Percentiles rank a stretch among this genome's conserved stretches.
Evolutionary conservation across 2,797 vertebrate genomes (phyloP).

Genomic region (Pangasius sanitwongsei): DNA sequence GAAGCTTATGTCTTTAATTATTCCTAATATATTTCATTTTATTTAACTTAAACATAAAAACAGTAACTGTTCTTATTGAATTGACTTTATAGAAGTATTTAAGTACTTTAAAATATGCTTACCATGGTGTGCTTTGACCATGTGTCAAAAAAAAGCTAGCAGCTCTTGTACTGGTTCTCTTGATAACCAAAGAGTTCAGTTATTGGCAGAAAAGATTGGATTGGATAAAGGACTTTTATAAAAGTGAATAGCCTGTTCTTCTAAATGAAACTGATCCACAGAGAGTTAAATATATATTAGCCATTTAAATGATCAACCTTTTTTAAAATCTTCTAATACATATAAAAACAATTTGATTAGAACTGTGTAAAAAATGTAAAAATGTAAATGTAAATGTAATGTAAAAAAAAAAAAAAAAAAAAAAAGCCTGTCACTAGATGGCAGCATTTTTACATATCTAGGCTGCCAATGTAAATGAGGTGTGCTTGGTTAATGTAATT

Average conservation of each 20-base stretch:
- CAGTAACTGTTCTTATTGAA: neutral
- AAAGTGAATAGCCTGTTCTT: neutral
- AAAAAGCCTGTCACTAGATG: slow-evolving; percentile 10
- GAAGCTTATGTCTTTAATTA: neutral
- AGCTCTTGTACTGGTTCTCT: neutral
- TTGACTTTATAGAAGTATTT: neutral
- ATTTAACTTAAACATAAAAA: neutral
- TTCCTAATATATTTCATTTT: neutral
- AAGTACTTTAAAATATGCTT: neutral
- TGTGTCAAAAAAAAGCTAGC: neutral
- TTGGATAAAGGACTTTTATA: neutral
- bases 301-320: neutral
- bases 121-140: neutral
- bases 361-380: neutral
- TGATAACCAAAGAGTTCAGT: neutral
- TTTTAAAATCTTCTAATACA: neutral
- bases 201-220: neutral
- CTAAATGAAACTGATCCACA: neutral
- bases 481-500: neutral
- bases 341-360: neutral
- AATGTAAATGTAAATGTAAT: neutral
- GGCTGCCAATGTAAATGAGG: neutral
- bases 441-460: neutral
- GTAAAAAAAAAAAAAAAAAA: neutral
- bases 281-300: neutral